phyloP scores from a whole-genome alignment of 23 tunicate genomes.

The Ciona savignyi region DNA sequence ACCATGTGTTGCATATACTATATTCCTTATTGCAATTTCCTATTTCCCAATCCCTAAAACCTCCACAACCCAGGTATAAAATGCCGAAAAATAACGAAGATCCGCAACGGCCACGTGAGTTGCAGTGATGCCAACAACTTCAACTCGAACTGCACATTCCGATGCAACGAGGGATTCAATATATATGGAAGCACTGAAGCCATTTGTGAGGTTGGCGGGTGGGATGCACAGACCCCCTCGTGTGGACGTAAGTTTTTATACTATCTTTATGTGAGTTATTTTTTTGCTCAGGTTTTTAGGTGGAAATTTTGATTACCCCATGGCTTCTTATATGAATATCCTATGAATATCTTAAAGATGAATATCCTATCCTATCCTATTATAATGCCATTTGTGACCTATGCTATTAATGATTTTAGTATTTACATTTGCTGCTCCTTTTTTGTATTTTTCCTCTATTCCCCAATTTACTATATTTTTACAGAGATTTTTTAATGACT shows the following conservation, averaged over 20 bases:
- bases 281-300: not conserved
- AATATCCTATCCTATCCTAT: not conserved
- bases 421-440: no score
- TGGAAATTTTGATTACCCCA: not conserved
- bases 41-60: no score
- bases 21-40: no score
- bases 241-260: conserved; percentile 66
- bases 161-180: conserved; percentile 55
- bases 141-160: conserved; percentile 57
- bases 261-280: not conserved
- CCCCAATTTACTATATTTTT: not conserved
- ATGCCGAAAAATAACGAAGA: conserved; percentile 28
- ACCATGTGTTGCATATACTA: no score
- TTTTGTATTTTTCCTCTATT: not conserved
- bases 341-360: not conserved
- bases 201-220: conserved; percentile 45
- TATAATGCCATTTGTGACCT: not conserved
- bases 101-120: conserved; percentile 16
- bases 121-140: conserved; percentile 46
- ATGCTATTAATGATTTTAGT: not conserved
- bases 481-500: no score
- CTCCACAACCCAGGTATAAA: conserved; percentile 34
- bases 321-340: not conserved
- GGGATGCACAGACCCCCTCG: conserved; percentile 66
- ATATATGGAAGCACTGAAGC: conserved; percentile 55